These are phyloP conservation scores for Eufriesea mexicana DNA, from an alignment of 1,140 invertebrate genomes.

Conservation along the genomic window DNA sequence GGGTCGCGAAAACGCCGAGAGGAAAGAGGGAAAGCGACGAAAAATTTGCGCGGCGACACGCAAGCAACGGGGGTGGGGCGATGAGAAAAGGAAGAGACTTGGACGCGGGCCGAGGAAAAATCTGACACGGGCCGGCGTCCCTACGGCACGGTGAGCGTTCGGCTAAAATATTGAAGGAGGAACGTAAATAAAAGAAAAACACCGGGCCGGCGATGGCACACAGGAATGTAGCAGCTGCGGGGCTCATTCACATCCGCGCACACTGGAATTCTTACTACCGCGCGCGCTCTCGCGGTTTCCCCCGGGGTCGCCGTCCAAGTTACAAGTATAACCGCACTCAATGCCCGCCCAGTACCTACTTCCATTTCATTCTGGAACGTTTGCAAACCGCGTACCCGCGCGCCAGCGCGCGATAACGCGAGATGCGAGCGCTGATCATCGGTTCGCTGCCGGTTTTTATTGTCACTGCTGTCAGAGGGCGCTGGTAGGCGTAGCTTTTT, in stretches of 20 bases:
- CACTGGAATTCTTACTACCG: slow-evolving; percentile 79
- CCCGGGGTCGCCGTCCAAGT: slow-evolving; percentile 75
- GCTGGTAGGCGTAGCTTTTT: no score
- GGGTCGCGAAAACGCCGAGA: neutral
- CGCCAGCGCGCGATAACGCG: no score
- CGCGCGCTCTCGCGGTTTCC: slow-evolving; percentile 56
- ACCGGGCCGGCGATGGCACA: slow-evolving; percentile 76
- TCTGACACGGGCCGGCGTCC: slow-evolving; percentile 4
- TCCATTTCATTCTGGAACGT: slow-evolving; percentile 75
- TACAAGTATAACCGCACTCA: slow-evolving; percentile 77
- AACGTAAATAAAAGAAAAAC: slow-evolving; percentile 71
- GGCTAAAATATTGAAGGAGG: slow-evolving; percentile 61
- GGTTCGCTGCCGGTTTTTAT: no score
- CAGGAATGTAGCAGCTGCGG: slow-evolving; percentile 80
- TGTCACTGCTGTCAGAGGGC: no score
- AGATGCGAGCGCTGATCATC: no score
- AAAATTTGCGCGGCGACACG: slow-evolving; percentile 33
- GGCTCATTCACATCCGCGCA: slow-evolving; percentile 79
- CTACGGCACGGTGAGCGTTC: slow-evolving; percentile 3
- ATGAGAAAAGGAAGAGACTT: slow-evolving; percentile 10
- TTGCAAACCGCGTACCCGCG: slow-evolving; percentile 54
- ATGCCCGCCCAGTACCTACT: slow-evolving; percentile 70
- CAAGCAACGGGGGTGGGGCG: neutral
- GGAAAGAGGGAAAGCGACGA: slow-evolving; percentile 15
- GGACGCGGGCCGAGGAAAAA: slow-evolving; percentile 48